Percentiles rank a stretch among this genome's conserved stretches.
Evolutionary conservation across 2,888 invertebrate genomes (phyloP).

Genomic region (Gisinianus flammeolus): DNA sequence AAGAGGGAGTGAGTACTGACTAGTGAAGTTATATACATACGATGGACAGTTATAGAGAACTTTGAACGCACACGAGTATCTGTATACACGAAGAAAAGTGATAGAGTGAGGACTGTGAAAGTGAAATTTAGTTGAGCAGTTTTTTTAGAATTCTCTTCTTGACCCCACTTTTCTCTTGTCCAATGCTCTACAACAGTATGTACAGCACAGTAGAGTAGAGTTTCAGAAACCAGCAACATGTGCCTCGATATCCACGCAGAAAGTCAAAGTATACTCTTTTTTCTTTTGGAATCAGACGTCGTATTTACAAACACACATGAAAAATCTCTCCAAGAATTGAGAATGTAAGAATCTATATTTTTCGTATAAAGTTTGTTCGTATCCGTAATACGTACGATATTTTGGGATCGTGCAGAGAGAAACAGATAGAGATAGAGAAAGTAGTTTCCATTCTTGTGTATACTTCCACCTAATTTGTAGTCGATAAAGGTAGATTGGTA

Average conservation of each 20-base stretch:
- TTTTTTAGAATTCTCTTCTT: conserved; percentile 10
- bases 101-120: neutral
- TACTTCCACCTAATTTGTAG: conserved; percentile 26
- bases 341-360: too few relatives aligned
- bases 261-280: too few relatives aligned
- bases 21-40: too few relatives aligned
- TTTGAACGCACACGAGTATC: too few relatives aligned
- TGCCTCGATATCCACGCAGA: neutral
- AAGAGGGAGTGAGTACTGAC: too few relatives aligned
- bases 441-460: neutral
- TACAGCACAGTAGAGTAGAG: too few relatives aligned
- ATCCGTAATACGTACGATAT: neutral
- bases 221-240: neutral
- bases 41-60: too few relatives aligned
- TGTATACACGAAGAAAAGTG: neutral
- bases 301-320: neutral
- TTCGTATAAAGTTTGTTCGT: too few relatives aligned
- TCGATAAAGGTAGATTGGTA: conserved; percentile 27
- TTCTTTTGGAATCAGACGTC: too few relatives aligned
- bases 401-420: neutral
- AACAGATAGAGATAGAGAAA: too few relatives aligned
- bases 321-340: neutral
- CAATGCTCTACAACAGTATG: neutral
- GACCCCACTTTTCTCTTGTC: neutral
- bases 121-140: neutral